Evolutionary conservation across 2,888 invertebrate species (phyloP).

Genomic region (Platypus cylindrus): DNA sequence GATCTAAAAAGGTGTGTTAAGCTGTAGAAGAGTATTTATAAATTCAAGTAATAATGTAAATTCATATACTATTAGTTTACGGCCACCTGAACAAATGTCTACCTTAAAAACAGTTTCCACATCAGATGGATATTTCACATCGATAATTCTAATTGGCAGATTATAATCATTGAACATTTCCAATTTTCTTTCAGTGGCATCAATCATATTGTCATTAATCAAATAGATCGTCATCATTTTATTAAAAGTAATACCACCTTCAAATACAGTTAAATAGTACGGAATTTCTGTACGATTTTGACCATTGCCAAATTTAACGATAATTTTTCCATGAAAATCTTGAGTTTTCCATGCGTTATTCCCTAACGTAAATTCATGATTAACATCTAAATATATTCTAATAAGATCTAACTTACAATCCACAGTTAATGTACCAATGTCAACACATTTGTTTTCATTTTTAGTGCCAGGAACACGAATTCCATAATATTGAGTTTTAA

Average conservation of each 20-base stretch:
- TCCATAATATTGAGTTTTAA: constrained; percentile 54
- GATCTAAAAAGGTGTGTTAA: constrained; percentile 39
- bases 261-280: constrained; percentile 47
- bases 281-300: constrained; percentile 45
- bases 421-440: constrained; percentile 55
- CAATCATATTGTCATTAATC: constrained; percentile 28
- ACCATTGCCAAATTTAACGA: constrained; percentile 39
- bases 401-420: constrained; percentile 46
- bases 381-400: background rate
- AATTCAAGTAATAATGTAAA: background rate
- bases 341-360: constrained; percentile 41
- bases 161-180: constrained; percentile 59
- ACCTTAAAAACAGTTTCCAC: constrained; percentile 31
- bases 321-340: constrained; percentile 44
- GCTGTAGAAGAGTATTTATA: background rate
- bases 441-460: constrained; percentile 27
- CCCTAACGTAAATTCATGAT: constrained; percentile 29
- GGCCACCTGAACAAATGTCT: constrained; percentile 1
- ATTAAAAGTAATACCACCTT: constrained; percentile 46
- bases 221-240: constrained; percentile 40
- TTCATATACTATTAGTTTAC: background rate
- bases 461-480: constrained; percentile 51
- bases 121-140: constrained; percentile 51
- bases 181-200: constrained; percentile 37
- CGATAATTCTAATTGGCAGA: constrained; percentile 58